Evolutionary conservation across 1,140 invertebrate species (phyloP), one percentile per base, ranked within the genome.

Genomic region (Oedothorax gibbosus): DNA sequence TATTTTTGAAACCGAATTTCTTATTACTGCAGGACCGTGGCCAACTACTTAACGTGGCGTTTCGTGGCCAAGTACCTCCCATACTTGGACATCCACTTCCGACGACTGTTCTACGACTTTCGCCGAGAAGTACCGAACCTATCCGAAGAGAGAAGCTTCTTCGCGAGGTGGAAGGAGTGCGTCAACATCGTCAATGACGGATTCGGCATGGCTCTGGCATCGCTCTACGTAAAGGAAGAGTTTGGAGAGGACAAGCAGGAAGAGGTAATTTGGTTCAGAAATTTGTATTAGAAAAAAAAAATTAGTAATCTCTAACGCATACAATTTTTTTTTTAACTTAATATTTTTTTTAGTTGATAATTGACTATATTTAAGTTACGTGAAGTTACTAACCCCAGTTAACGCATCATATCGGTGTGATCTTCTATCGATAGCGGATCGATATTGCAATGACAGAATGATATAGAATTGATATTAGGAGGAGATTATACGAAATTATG

Each of bases 21-120:
- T 35, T 35, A 35, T 65, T 64, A 66, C 85, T 78, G 9, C 81
- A 90, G 90, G 87, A 91, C 91, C 0, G 87, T 92, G 0, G 89
- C 90, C 10, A 95, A 93, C 87, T 93, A 93, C 86, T 79, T 93
- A 18, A 88, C 92, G 15, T 93, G 92, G 92, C 75, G 92, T 18
- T 91, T 92, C 80, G 89, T 93, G 53, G 91, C 91, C 86, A 91
- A 91, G 66, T 90, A 91, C 79, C 89, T 92, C 79, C 90, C 89
- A 2, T 92, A 92, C 86, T 88, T 93, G 66, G 91, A 92, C 2
- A 89, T 90, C 54, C 89, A 91, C 78, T 92, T 92, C 85, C 88
- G 90, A 62, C 89, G 90, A n/a, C 86, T 90, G 11, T 90, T 89
- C 88, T 88, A 89, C 68, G 89, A 91, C 73, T 91, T 91, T 85